Percentiles rank a stretch among this genome's conserved stretches.
These are phyloP conservation scores for Lepisosteus osseus DNA, from an alignment of 2,113 vertebrate genomes.

Conservation along the genomic window DNA sequence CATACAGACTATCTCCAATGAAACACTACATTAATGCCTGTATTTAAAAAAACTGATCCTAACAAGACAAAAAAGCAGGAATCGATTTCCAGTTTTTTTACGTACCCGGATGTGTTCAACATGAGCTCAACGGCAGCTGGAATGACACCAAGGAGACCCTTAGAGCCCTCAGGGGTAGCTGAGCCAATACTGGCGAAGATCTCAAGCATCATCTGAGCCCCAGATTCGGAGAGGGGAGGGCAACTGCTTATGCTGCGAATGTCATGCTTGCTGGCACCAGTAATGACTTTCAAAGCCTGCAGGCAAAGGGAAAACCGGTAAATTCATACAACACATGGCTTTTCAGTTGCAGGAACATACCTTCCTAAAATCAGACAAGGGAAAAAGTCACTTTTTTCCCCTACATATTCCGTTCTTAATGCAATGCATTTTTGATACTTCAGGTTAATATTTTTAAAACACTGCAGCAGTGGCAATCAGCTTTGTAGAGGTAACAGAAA, in stretches of 20 bases:
- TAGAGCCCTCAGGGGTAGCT: constrained; percentile 71
- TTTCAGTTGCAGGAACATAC: no score
- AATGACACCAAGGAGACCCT: constrained; percentile 72
- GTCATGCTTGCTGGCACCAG: constrained; percentile 76
- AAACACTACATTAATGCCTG: background rate
- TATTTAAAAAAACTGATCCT: no score
- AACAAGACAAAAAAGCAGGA: no score
- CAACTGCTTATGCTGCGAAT: constrained; percentile 48
- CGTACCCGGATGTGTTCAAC: constrained; percentile 76
- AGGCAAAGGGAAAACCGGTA: background rate
- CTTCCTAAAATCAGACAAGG: no score
- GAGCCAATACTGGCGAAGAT: constrained; percentile 94
- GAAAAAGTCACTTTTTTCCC: no score
- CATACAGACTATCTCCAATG: background rate
- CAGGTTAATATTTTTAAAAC: no score
- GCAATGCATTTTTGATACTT: no score
- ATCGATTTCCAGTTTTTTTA: background rate
- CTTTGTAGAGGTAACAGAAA: no score
- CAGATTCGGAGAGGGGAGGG: constrained; percentile 65
- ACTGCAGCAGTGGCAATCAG: no score
- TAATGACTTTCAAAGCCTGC: constrained; percentile 85
- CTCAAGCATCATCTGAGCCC: constrained; percentile 85
- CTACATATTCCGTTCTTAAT: no score
- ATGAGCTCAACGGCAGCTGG: constrained; percentile 79
- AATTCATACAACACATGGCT: background rate